Evolutionary conservation across 2,113 vertebrate genomes (phyloP), one percentile per base, ranked within the genome.

Genomic region (Lophius piscatorius): DNA sequence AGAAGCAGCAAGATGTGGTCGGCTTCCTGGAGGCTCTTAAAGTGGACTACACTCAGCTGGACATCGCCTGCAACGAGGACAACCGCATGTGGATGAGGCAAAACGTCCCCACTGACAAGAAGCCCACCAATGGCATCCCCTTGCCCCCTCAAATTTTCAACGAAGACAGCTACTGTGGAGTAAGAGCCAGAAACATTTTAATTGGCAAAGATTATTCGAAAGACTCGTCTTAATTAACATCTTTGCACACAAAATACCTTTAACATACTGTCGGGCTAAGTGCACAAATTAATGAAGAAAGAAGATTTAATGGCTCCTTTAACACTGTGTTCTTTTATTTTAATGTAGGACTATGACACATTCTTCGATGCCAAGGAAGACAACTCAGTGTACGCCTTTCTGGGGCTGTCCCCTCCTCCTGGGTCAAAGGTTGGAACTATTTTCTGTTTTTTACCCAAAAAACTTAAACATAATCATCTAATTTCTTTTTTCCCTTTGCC

Each of bases 91-190:
- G 97, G 96, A 99, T 99, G 97, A 95, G 97, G 82, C 90, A 97
- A 68, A 98, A 99, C 0, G 97, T 99, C 5, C 97, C 97, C 0
- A 92, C 92, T 20, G 96, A 98, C 59, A 98, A 94, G 77, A 98
- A 98, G 70, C 97, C 97, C 41, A 88, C 95, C 28, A 98, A 93
- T 38, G 97, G 97, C 71, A 98, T 98, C 68, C 97, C 97, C 0
- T 85, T 99, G 13, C 97, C 97, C 31, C 97, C 97, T 39, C 97
- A 99, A 89, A 98, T 99, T 85, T 99, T 99, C 86, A 99, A 99
- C 0, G 96, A 96, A 66, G 94, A 95, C 40, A 90, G 88, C 17
- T 99, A 99, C 80, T 98, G 96, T 61, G 97, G 97, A 91, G 97
- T 99, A 84, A 93, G 94, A 62, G 8, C 17, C 3, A 10, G 33